Percentiles rank a stretch among this genome's conserved stretches.
These are phyloP conservation scores for Addax nasomaculatus DNA, from an alignment of 2,113 vertebrate genomes.

Conservation along the genomic window DNA sequence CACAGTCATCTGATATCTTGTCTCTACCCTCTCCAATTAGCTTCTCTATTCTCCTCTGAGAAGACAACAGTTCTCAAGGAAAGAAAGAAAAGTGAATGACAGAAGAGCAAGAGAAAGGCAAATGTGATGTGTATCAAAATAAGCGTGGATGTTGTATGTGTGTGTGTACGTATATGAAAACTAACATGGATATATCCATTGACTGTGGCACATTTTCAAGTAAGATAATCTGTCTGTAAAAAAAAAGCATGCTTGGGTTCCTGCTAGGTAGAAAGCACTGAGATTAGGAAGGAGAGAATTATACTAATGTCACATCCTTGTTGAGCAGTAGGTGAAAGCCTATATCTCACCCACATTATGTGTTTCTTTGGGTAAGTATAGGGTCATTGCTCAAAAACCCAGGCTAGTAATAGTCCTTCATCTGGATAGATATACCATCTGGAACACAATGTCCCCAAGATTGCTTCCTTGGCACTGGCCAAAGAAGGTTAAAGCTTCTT, in stretches of 20 bases:
- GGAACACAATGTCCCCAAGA: not conserved
- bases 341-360: not conserved
- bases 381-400: not conserved
- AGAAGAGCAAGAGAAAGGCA: not conserved
- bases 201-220: conserved; percentile 40
- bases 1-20: not conserved
- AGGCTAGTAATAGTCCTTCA: not conserved
- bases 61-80: not conserved
- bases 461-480: not conserved
- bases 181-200: not conserved
- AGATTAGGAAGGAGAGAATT: not conserved
- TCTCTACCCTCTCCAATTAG: not conserved
- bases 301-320: not conserved
- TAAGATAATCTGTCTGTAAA: conserved; percentile 8
- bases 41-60: not conserved
- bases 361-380: not conserved
- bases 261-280: not conserved
- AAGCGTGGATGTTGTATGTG: not conserved
- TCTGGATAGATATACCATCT: not conserved
- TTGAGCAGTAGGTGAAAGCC: not conserved
- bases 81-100: not conserved
- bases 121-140: not conserved
- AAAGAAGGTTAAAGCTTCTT: not conserved
- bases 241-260: not conserved
- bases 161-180: conserved; percentile 3